phyloP scores from a whole-genome alignment of 1,140 invertebrate species.

The Drosophila orosa region DNA sequence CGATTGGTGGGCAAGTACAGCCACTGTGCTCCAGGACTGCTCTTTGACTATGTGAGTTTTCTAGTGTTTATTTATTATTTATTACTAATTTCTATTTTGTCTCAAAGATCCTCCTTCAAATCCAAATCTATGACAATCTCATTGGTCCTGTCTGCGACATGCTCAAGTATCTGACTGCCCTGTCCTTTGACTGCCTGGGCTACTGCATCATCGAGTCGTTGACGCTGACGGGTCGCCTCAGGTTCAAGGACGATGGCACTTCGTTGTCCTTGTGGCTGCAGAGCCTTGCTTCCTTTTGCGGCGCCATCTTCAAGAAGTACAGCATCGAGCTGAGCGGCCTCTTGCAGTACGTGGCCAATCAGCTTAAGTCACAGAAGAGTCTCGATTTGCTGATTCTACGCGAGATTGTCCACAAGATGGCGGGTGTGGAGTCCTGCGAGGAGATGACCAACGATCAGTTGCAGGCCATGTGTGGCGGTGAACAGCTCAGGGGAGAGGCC shows the following conservation, averaged over 20 bases:
- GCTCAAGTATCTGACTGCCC: slow-evolving; percentile 96
- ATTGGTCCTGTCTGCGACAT: slow-evolving; percentile 98
- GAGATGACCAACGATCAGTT: slow-evolving; percentile 98
- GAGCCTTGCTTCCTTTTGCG: slow-evolving; percentile 96
- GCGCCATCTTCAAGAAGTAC: slow-evolving; percentile 98
- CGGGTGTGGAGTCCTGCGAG: slow-evolving; percentile 98
- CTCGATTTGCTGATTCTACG: slow-evolving; percentile 97
- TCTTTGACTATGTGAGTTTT: slow-evolving; percentile 96
- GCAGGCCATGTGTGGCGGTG: slow-evolving; percentile 98
- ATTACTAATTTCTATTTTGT: too few species aligned
- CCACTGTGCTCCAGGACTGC: slow-evolving; percentile 96
- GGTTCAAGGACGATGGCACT: slow-evolving; percentile 95
- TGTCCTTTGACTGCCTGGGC: slow-evolving; percentile 98
- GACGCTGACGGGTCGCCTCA: slow-evolving; percentile 89
- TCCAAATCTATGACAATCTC: slow-evolving; percentile 99
- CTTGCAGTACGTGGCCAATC: slow-evolving; percentile 98
- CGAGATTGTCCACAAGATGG: slow-evolving; percentile 99
- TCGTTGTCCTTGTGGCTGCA: slow-evolving; percentile 97
- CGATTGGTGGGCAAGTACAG: slow-evolving; percentile 98
- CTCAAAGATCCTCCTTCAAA: slow-evolving; percentile 90
- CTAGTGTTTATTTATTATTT: too few species aligned
- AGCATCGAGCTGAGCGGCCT: slow-evolving; percentile 97
- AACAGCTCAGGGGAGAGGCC: slow-evolving; percentile 96
- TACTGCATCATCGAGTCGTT: slow-evolving; percentile 98
- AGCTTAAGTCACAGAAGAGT: slow-evolving; percentile 97